phyloP scores from a whole-genome alignment of 2,888 invertebrate species.

The Standfussiana lucernea region DNA sequence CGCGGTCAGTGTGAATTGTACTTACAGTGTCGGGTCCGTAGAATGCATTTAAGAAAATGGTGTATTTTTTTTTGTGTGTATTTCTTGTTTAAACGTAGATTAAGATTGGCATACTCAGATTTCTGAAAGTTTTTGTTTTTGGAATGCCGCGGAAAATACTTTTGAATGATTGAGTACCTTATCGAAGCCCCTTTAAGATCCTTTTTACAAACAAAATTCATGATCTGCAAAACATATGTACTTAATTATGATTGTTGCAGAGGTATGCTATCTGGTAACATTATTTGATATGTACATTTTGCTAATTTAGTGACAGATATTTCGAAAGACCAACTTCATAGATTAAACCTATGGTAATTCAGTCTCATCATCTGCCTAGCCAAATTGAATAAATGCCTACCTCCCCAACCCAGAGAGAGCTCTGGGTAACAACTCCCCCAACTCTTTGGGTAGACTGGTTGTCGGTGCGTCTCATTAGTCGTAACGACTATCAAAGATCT shows the following conservation, averaged over 20 bases:
- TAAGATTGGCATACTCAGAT: neutral
- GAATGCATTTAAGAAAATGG: neutral
- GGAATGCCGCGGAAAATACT: too few relatives aligned
- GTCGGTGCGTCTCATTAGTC: neutral
- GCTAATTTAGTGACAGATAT: neutral
- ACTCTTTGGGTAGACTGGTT: neutral
- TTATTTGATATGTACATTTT: neutral
- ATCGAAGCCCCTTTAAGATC: accelerated
- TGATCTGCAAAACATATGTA: neutral
- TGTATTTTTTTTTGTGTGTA: neutral
- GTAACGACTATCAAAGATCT: neutral
- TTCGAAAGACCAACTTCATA: neutral
- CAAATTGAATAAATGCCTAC: neutral
- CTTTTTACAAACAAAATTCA: neutral
- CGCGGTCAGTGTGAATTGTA: neutral
- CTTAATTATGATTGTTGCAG: neutral
- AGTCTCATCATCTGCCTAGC: neutral
- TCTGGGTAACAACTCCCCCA: too few relatives aligned
- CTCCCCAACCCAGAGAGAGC: too few relatives aligned
- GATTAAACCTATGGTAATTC: neutral
- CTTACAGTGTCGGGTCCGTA: neutral
- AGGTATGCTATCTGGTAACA: too few relatives aligned
- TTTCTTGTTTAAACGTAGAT: neutral
- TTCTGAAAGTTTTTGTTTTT: too few relatives aligned
- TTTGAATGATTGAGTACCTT: neutral